Evolutionary conservation across 2,113 vertebrate species (phyloP).

Genomic region (Budorcas taxicolor): DNA sequence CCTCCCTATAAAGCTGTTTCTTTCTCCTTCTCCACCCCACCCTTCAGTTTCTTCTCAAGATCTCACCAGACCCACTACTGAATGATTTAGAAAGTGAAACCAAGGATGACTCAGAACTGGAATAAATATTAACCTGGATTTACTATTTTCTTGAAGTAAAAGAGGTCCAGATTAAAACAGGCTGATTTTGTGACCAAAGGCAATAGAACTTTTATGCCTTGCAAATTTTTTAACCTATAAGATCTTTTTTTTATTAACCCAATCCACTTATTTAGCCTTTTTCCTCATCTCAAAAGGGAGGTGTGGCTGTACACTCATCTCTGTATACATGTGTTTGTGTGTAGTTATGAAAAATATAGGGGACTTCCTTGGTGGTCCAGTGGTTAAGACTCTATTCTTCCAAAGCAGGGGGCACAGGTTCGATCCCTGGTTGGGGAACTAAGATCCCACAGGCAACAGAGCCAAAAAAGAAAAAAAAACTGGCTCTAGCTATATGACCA

Average conservation of each 20-base stretch:
- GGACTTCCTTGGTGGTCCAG: not conserved
- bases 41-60: not conserved
- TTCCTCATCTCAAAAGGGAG: not conserved
- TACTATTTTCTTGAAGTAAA: not conserved
- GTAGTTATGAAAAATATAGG: not conserved
- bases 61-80: not conserved
- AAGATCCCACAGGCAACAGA: not conserved
- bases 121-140: not conserved
- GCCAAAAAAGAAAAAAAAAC: not conserved
- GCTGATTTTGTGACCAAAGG: not conserved
- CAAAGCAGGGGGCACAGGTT: not conserved
- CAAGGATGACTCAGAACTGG: not conserved
- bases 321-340: not conserved
- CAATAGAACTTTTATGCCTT: not conserved
- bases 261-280: not conserved
- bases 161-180: not conserved
- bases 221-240: not conserved
- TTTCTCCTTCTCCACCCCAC: not conserved
- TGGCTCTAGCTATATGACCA: not conserved
- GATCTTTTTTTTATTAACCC: not conserved
- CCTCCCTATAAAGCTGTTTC: not conserved
- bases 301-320: not conserved
- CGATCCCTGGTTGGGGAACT: not conserved
- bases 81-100: constrained; percentile 54
- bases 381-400: not conserved